phyloP scores from a whole-genome alignment of 1,140 invertebrate species.

The Metaphire vulgaris region DNA sequence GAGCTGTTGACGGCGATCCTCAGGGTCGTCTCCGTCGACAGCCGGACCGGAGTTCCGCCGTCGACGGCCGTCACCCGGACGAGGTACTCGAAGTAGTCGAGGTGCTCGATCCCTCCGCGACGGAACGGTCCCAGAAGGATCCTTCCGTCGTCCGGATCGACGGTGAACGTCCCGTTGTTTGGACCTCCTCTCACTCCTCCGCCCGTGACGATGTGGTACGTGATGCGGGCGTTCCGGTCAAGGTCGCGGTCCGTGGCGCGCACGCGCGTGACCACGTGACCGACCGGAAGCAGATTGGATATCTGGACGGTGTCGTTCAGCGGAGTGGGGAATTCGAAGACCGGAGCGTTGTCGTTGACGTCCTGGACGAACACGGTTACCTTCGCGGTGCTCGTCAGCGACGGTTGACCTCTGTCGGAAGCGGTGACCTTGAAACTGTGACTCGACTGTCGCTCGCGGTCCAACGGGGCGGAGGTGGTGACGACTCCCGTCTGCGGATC shows the following conservation, averaged over 20 bases:
- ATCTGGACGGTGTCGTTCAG: slow-evolving; percentile 13
- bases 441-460: background rate
- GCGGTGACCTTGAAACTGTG: slow-evolving; percentile 15
- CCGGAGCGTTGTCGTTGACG: slow-evolving; percentile 29
- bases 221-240: slow-evolving; percentile 75
- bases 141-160: background rate
- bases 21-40: background rate
- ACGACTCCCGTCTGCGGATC: background rate
- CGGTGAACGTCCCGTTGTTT: background rate
- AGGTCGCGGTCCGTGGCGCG: slow-evolving; percentile 75
- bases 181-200: background rate
- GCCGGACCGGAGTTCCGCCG: background rate
- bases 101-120: background rate
- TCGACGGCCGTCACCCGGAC: background rate
- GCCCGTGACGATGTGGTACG: background rate
- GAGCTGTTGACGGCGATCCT: background rate
- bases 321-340: slow-evolving; percentile 24
- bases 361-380: slow-evolving; percentile 26
- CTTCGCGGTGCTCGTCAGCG: slow-evolving; percentile 9
- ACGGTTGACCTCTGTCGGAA: slow-evolving; percentile 12
- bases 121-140: background rate
- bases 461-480: background rate
- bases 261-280: slow-evolving; percentile 4
- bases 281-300: background rate
- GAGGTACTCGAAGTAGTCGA: background rate